Evolutionary conservation across 2,113 vertebrate genomes (phyloP).

Genomic region (Zingel zingel): DNA sequence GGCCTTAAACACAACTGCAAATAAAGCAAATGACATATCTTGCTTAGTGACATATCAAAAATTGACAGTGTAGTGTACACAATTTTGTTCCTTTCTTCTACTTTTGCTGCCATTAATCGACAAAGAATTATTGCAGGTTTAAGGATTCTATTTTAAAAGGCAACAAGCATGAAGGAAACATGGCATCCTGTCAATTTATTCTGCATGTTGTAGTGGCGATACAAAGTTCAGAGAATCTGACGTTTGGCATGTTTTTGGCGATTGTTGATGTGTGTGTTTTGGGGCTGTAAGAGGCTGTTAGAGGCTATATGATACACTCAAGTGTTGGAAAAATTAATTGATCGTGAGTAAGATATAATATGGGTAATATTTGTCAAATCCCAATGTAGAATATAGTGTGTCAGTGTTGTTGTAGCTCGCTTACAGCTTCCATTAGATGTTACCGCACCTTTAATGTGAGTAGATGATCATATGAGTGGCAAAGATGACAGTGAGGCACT

Average conservation of each 20-base stretch:
- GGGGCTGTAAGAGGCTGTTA: neutral
- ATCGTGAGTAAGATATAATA: neutral
- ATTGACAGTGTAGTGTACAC: no score
- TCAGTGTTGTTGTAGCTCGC: neutral
- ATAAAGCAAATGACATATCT: neutral
- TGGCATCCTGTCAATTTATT: neutral
- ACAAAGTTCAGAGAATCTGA: neutral
- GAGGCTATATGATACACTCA: neutral
- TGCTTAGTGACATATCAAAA: no score
- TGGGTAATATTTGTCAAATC: neutral
- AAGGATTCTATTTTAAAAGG: no score
- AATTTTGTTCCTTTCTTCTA: no score
- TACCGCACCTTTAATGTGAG: constrained; percentile 22
- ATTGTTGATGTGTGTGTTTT: neutral
- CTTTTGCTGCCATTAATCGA: no score
- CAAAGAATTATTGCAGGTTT: no score
- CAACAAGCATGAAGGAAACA: neutral
- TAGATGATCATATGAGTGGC: constrained; percentile 31
- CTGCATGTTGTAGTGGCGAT: neutral
- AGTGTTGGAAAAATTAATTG: neutral
- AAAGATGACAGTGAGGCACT: constrained; percentile 41
- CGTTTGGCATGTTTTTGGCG: neutral
- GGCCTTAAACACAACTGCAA: neutral
- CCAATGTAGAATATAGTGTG: neutral
- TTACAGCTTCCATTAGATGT: constrained; percentile 18